Evolutionary conservation across 2,797 vertebrate species (phyloP), one percentile per base, ranked within the genome.

Genomic region (Margarornis squamiger): DNA sequence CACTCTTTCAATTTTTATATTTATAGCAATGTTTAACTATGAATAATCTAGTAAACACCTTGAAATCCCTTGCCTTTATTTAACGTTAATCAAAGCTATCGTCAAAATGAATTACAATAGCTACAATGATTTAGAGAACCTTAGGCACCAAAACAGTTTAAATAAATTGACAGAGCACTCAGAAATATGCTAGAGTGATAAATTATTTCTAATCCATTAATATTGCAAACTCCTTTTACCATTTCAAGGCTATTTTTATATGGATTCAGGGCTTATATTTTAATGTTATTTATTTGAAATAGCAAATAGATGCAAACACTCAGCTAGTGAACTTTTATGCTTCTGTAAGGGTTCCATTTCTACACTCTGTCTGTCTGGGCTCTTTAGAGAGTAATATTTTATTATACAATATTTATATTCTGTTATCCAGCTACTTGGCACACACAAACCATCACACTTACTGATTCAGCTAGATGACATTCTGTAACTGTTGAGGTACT

Each of bases 201-300:
- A 92, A 90, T 94, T 96, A 88, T 90, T 91, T 89, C 94, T 92
- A 81, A 70, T 75, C 18, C 59, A 86, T 92, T 88, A 86, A 94
- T 92, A 92, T 41, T 86, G 39, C 55, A 94, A 90, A 73, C 23
- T 55, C 43, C 23, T 93, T 90, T 91, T 76, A 86, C 73, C 48
- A 81, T 78, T 95, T 81, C 86, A 88, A 80, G 73, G 43, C 76
- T 92, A 66, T 68, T 93, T 94, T 93, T 49, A 23, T 55, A 74
- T 21, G 62, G 32, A 92, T 90, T 63, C 38, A 52, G 43, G 51
- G 52, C 17, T 92, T 62, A 46, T 13, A 86, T 20, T 58, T 78
- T 91, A 57, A 61, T 58, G 34, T 66, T 88, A 66, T 78, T 88
- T 88, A 73, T 84, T 70, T 95, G 58, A 72, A 95, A 88, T 29